Conservation (phyloP, 1,140 invertebrate species). For the Probaryconus sp. region DNA sequence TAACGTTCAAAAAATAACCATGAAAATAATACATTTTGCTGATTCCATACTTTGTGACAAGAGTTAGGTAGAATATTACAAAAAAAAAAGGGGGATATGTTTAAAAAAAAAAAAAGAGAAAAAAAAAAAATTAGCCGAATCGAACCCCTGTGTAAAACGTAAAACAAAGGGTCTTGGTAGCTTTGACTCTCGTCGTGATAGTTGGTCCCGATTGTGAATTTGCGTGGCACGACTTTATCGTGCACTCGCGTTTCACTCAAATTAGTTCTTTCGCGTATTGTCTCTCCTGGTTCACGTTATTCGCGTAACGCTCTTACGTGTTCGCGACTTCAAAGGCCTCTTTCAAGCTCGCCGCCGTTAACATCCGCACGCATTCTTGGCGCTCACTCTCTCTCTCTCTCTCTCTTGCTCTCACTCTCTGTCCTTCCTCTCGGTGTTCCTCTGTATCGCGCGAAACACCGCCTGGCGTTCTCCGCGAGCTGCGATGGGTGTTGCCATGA, state of each 20-base stretch:
- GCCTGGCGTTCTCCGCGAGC: slow-evolving; percentile 63
- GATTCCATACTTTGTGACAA: slow-evolving; percentile 15
- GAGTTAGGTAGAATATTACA: slow-evolving; percentile 8
- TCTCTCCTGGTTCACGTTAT: slow-evolving; percentile 59
- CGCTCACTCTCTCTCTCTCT: slow-evolving; percentile 18
- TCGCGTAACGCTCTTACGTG: slow-evolving; percentile 58
- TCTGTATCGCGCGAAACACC: slow-evolving; percentile 62
- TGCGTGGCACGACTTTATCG: slow-evolving; percentile 49
- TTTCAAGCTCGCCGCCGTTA: slow-evolving; percentile 65
- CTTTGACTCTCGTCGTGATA: slow-evolving; percentile 34
- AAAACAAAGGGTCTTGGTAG: slow-evolving; percentile 39
- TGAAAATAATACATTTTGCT: slow-evolving; percentile 3
- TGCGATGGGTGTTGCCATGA: slow-evolving; percentile 76
- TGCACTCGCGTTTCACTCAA: slow-evolving; percentile 59
- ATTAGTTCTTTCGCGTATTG: slow-evolving; percentile 61
- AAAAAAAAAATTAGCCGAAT: slow-evolving; percentile 40
- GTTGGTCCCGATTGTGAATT: slow-evolving; percentile 58
- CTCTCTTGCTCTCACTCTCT: slow-evolving; percentile 32
- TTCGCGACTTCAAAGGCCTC: slow-evolving; percentile 55
- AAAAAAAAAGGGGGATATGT: slow-evolving; percentile 18
- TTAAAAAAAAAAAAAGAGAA: slow-evolving; percentile 9
- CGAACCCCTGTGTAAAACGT: slow-evolving; percentile 28
- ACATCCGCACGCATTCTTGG: slow-evolving; percentile 65
- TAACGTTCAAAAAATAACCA: no score
- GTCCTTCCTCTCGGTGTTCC: slow-evolving; percentile 5